A percentile compares a stretch with the other conserved stretches of the same genome.
phyloP scores from a whole-genome alignment of 2,113 vertebrate species.

The Dicerorhinus sumatrensis region DNA sequence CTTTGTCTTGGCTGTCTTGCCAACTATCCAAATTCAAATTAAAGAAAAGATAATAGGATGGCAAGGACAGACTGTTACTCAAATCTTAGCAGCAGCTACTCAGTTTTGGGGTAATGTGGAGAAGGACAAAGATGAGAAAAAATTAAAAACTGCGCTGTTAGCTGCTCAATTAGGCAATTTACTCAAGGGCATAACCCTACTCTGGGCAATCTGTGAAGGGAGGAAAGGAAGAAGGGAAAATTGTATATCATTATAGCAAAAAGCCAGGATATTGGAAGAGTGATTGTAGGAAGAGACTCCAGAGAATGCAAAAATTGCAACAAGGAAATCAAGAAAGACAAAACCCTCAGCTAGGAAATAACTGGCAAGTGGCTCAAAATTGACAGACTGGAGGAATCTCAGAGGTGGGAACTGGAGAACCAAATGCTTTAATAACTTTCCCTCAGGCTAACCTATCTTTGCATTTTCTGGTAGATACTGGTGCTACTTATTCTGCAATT shows the following conservation, averaged over 20 bases:
- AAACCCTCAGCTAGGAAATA: neutral
- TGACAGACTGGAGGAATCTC: neutral
- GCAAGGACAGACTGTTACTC: neutral
- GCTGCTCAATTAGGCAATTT: neutral
- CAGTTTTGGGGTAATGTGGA: neutral
- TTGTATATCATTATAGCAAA: neutral
- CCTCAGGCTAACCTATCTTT: neutral
- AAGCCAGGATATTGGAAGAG: neutral
- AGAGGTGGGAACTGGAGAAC: neutral
- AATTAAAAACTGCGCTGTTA: neutral
- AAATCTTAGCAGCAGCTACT: neutral
- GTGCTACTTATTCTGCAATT: neutral
- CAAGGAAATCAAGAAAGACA: neutral
- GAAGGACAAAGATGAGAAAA: neutral
- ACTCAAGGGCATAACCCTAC: neutral
- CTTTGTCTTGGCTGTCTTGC: neutral
- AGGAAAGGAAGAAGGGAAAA: neutral
- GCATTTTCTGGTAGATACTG: neutral
- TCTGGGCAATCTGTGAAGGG: neutral
- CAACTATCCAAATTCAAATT: neutral
- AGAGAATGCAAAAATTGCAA: neutral
- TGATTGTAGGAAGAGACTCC: neutral
- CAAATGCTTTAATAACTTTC: conserved; percentile 3
- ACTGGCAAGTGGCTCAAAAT: neutral
- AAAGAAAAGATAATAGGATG: neutral